Evolutionary conservation across 2,888 invertebrate species (phyloP), one percentile per base, ranked within the genome.

Genomic region (Agrochola lychnidis): DNA sequence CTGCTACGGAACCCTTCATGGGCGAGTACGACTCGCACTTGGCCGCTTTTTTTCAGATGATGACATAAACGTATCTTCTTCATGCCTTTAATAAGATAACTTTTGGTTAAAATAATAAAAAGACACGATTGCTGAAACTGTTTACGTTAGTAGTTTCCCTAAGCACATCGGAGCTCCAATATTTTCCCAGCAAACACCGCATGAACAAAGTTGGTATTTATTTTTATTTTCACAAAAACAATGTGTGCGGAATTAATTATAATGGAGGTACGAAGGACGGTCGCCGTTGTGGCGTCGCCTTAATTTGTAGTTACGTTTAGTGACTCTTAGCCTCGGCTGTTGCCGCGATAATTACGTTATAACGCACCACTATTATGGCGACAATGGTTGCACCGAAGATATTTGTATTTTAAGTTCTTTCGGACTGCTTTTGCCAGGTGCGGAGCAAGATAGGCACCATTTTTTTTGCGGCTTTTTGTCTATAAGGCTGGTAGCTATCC

Each of bases 231-330:
- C 48, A 63, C 36, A 67, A 42, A 70, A 79, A 63, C 62, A 79
- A 83, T 86, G 80, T 83, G 84, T 87, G 83, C 84, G 86, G 79
- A 87, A 87, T 84, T 87, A 87, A 83, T 89, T 88, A 88, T 90
- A 89, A 89, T 79, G 81, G 69, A 81, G 82, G 82, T 78, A 86
- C 85, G 79, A 87, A 88, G 84, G 85, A 87, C 79, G 75, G 78
- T 67, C 71, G 78, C 71, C 73, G 64, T 67, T 82, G 74, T 77
- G 86, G 83, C 85, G 84, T 85, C 80, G 84, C 82, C 84, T 87
- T 91, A 91, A 92, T 91, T 90, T 87, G 85, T 88, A 85, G 85
- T 88, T 87, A 85, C 82, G 83, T 84, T 85, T 85, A 84, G 87
- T 81, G 83, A 82, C 79, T 87, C 81, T 85, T 86, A 82, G 84